These are phyloP conservation scores for Atta colombica DNA, from an alignment of 1,140 invertebrate species.

Conservation along the genomic window DNA sequence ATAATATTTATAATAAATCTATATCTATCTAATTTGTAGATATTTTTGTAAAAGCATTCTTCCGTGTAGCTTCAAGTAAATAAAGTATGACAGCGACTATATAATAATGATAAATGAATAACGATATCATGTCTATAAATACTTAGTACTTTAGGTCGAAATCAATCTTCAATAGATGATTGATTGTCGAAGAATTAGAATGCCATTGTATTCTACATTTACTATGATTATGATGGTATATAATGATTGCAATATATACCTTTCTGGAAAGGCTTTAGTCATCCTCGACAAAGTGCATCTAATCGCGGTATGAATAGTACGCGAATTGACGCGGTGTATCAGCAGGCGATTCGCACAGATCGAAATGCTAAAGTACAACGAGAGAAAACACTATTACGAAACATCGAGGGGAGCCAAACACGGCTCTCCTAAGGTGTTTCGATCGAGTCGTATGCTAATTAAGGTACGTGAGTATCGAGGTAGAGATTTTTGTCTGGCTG, in stretches of 20 bases:
- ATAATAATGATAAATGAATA: constrained; percentile 11
- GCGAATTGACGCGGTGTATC: not conserved
- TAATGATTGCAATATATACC: not conserved
- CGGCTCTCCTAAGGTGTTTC: constrained; percentile 16
- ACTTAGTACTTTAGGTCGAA: not conserved
- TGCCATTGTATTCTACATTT: not conserved
- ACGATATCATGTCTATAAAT: not conserved
- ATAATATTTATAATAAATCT: too few relatives aligned
- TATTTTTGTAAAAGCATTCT: too few relatives aligned
- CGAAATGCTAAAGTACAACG: constrained; percentile 54
- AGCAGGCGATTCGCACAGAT: constrained; percentile 35
- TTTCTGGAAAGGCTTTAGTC: constrained; percentile 48
- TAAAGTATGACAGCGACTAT: not conserved
- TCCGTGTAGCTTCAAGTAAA: not conserved
- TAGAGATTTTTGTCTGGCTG: constrained; percentile 59
- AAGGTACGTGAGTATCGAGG: constrained; percentile 61
- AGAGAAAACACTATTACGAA: constrained; percentile 48
- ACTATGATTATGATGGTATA: not conserved
- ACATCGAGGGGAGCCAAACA: constrained; percentile 4
- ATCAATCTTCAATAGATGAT: not conserved
- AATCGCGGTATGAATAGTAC: constrained; percentile 23
- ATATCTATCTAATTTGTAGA: too few relatives aligned
- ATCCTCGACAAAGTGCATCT: constrained; percentile 8
- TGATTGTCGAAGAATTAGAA: not conserved
- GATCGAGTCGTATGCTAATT: constrained; percentile 74